phyloP scores from a whole-genome alignment of 2,888 invertebrate species.

The Drosophila barbarae region DNA sequence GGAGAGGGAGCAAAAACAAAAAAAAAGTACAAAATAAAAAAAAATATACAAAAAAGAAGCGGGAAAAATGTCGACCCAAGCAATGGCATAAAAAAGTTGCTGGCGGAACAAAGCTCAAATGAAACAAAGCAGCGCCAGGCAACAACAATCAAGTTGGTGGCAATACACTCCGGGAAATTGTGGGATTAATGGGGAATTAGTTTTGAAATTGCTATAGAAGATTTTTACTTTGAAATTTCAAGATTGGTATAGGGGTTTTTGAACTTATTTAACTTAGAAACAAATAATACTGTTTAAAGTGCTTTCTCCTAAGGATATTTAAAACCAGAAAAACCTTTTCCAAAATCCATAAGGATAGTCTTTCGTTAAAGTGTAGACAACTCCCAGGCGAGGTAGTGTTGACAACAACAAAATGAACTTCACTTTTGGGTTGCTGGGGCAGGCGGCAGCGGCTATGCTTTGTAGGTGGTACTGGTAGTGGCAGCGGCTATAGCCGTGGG shows the following conservation, averaged over 20 bases:
- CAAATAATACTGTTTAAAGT: background rate
- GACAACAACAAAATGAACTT: constrained; percentile 64
- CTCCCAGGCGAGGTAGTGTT: constrained; percentile 42
- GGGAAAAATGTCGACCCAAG: constrained; percentile 7
- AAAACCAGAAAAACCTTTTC: background rate
- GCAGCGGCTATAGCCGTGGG: constrained; percentile 1
- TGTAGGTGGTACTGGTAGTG: constrained; percentile 8
- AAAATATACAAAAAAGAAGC: constrained; percentile 3
- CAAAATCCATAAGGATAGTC: background rate
- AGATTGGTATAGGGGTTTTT: background rate
- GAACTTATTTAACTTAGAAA: background rate
- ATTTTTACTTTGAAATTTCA: background rate
- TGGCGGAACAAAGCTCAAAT: constrained; percentile 17
- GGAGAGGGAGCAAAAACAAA: background rate
- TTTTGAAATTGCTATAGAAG: background rate
- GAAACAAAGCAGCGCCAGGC: constrained; percentile 22
- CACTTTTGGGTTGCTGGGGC: constrained; percentile 34
- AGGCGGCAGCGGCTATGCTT: background rate
- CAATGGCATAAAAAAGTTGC: constrained; percentile 28
- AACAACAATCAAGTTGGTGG: constrained; percentile 52
- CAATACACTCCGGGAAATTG: constrained; percentile 1
- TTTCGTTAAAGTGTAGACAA: constrained; percentile 22
- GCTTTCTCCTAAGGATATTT: background rate
- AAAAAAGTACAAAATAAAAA: background rate
- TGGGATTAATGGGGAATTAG: background rate